Base-by-base conservation (phyloP, 2,797 vertebrate genomes). In the Syngnathus acus region DNA sequence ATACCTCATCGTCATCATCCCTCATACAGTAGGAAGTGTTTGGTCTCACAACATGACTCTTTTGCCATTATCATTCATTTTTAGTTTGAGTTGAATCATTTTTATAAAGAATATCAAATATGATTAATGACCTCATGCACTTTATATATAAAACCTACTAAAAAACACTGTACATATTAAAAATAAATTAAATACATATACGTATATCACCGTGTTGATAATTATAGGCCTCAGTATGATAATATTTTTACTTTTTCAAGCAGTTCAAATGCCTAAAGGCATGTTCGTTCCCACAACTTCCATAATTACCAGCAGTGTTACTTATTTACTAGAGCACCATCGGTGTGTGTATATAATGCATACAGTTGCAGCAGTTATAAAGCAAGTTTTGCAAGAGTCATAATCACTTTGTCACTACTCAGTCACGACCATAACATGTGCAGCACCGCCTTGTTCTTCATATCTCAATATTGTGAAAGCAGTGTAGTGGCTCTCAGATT, bases 401-500 rank as follows among this genome's bases (percentile, higher is more conserved):
- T 48, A 48, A 48, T 26, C 21, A 48, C 23, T 8, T 37, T 47
- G 60, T 43, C 21, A 43, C 58, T 21, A 23, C 13, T 40, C 11
- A 45, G 58, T 60, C 58, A 60, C 39, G 8, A 62, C 60, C n/a
- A 23, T 43, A 62, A 43, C 40, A 62, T n/a, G 60, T 62, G 54
- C 17, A 37, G 57, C 39, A 38, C 32, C 63, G 6, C 39, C 39
- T 42, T 21, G 17, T 40, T 43, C 65, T 67, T 73, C 69, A 17
- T 57, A 57, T 38, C 54, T 57, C 54, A 37, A 6, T 32, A 38
- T 19, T 38, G 13, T 57, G 26, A 57, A 57, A 62, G 68, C 71
- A 72, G 66, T 66, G 65, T 1, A 39, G 69, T 68, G 66, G 72
- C 73, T 68, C 65, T 26, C 68, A 57, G 67, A 82, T 82, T 83